Evolutionary conservation across 2,797 vertebrate species (phyloP).

Genomic region (Dromococcyx pavoninus): DNA sequence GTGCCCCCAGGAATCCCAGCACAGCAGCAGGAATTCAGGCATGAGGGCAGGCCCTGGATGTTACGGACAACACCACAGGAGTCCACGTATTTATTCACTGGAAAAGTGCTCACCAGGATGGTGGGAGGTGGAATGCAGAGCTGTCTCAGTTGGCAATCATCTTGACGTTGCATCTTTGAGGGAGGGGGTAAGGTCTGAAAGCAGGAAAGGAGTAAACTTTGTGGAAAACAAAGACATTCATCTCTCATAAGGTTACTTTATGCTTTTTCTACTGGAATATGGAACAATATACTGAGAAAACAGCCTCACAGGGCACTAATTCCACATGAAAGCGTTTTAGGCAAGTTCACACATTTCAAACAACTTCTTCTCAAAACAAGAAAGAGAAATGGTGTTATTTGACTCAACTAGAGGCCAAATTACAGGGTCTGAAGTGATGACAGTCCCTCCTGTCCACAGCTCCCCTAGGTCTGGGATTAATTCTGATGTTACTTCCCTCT

Average conservation of each 20-base stretch:
- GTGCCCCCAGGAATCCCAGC: not conserved
- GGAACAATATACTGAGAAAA: too few species aligned
- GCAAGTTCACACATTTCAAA: not conserved
- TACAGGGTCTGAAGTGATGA: not conserved
- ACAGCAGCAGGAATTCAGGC: not conserved
- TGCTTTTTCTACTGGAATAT: too few species aligned
- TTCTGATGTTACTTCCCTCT: not conserved
- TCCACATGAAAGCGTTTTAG: fast-evolving
- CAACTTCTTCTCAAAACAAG: not conserved
- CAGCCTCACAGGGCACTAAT: too few species aligned
- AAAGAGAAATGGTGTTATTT: not conserved
- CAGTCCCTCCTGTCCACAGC: not conserved
- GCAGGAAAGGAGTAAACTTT: not conserved
- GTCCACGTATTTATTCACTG: fast-evolving
- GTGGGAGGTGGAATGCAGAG: not conserved
- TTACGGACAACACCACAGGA: fast-evolving
- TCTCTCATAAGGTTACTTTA: not conserved
- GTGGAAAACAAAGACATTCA: not conserved
- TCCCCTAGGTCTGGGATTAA: not conserved
- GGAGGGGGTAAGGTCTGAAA: not conserved
- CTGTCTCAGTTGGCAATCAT: not conserved
- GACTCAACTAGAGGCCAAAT: not conserved
- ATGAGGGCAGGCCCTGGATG: fast-evolving
- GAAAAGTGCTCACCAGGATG: not conserved
- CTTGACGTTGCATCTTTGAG: not conserved